Evolutionary conservation across 2,797 vertebrate genomes (phyloP), one percentile per base, ranked within the genome.

Genomic region (Chaunax sp.): DNA sequence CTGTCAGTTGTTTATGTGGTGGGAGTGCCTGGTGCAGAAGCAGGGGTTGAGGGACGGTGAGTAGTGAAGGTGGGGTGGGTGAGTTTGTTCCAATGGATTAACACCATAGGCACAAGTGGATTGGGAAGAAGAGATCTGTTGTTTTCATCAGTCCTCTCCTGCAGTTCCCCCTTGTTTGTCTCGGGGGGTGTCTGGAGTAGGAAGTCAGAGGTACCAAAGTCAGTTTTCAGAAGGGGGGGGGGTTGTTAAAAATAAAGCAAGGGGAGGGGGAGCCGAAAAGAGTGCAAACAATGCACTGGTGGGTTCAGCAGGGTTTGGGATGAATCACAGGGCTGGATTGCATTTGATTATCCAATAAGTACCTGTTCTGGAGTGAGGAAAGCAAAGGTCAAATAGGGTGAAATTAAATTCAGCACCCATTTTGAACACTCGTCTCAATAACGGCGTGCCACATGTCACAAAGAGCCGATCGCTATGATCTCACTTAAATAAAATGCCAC

Each of bases 61-160:
- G 55, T 18, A 6, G 58, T 44, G 7, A 20, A 16, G 23, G 38
- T 10, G 54, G 12, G 25, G 22, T 16, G n/a, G 5, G 6, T 53
- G 76, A 64, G 66, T 67, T 81, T 74, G 76, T 75, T 67, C 49
- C 78, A 72, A 47, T 77, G 87, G 91, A 93, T 94, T 92, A 93
- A 89, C 84, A 85, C 87, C 52, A 70, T 72, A 62, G 49, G 90
- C 90, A 94, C 92, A 93, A 93, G 93, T 87, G 88, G 92, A 94
- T 92, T 91, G 89, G 72, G 79, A 72, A 81, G 68, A 72, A 81
- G 69, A 72, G 84, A 87, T 92, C 86, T 93, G 89, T 92, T 93
- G 68, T 93, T 83, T 93, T 78, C 80, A 88, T 92, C 78, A 89
- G 83, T 87, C 83, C 63, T 85, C 83, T 87, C 75, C 61, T 72